Evolutionary conservation across 92 coral and sea anemone species (phyloP).

Genomic region (Actinostola sp.): DNA sequence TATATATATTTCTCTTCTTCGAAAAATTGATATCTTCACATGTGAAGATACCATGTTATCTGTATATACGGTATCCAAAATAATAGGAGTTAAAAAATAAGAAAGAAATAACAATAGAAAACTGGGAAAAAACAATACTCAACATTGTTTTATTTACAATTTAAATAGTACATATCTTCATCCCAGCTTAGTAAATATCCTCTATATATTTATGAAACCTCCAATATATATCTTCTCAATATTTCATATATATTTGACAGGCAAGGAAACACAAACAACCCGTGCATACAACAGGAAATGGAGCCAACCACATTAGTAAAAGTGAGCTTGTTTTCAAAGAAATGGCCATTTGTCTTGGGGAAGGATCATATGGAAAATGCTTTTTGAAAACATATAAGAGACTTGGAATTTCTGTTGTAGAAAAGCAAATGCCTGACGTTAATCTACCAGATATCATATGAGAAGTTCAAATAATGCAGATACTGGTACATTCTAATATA

Average conservation of each 20-base stretch:
- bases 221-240: no score
- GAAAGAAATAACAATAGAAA: no score
- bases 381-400: conserved; percentile 19
- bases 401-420: conserved; percentile 11
- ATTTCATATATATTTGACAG: not conserved
- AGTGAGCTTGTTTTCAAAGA: not conserved
- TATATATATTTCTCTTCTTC: no score
- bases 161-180: no score
- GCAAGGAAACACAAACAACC: not conserved
- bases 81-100: no score
- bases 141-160: no score
- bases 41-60: no score
- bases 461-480: conserved; percentile 25
- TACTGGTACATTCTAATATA: conserved; percentile 17
- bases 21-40: no score
- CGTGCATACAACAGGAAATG: not conserved
- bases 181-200: no score
- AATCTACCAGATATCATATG: not conserved
- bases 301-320: not conserved
- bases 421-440: conserved; percentile 15
- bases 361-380: conserved; percentile 33
- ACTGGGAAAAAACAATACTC: no score
- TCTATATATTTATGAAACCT: no score
- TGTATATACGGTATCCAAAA: no score
- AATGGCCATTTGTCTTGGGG: conserved; percentile 8